phyloP scores from a whole-genome alignment of 2,797 vertebrate genomes.

The Sebastes dallii region DNA sequence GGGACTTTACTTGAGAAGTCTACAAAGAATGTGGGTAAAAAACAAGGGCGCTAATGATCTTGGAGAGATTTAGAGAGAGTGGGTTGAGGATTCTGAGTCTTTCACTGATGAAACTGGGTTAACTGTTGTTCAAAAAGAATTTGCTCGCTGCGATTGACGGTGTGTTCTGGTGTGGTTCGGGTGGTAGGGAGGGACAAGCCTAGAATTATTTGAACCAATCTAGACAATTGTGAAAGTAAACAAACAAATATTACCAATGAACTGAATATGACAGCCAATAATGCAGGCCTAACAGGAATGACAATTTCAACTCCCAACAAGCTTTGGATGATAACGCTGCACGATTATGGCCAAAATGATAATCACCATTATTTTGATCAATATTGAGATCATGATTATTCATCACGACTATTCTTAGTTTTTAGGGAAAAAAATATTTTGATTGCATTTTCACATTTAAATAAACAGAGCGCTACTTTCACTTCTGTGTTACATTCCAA shows the following conservation, averaged over 20 bases:
- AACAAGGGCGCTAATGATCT: conserved; percentile 65
- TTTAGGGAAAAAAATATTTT: too few species aligned
- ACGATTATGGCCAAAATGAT: too few species aligned
- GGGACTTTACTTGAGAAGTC: conserved; percentile 57
- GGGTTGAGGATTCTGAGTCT: conserved; percentile 36
- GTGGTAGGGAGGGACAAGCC: neutral
- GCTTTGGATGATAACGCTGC: neutral
- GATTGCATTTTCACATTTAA: too few species aligned
- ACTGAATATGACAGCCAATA: neutral
- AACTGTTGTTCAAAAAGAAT: conserved; percentile 32
- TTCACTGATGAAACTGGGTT: conserved; percentile 44
- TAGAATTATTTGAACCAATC: neutral
- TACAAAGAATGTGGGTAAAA: conserved; percentile 58
- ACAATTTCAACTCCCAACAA: neutral
- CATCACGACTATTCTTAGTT: too few species aligned
- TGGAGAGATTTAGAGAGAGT: conserved; percentile 47
- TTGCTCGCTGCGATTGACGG: conserved; percentile 6
- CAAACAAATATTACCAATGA: conserved; percentile 18
- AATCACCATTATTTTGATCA: too few species aligned
- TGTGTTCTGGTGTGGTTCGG: neutral
- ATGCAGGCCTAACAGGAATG: neutral
- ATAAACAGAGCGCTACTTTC: too few species aligned
- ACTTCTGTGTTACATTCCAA: too few species aligned
- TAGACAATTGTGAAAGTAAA: neutral
- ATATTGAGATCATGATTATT: too few species aligned